Evolutionary conservation across 2,113 vertebrate genomes (phyloP), one percentile per base, ranked within the genome.

Genomic region (Ondatra zibethicus): DNA sequence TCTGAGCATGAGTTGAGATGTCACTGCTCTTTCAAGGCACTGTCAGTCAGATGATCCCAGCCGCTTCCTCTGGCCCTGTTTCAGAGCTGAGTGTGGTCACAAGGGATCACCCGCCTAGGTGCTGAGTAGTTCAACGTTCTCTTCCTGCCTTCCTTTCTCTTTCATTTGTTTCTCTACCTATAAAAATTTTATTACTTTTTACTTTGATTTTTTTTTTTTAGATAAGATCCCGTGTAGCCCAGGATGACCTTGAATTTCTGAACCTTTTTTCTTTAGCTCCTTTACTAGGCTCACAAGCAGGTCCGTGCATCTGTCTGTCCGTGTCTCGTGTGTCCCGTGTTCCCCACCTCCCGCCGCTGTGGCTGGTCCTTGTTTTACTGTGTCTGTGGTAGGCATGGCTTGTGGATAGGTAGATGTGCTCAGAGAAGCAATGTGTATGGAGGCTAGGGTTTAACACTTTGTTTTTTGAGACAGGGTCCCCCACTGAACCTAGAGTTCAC

Each of bases 1-100:
- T 89, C 89, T 91, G 94, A 96, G 77, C n/a, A 16, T 50, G 66
- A 96, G 61, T 25, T 12, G 31, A 50, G 84, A 66, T 75, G 95
- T 65, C 92, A 39, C 47, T 77, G 93, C 80, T 93, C 89, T 68
- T 94, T 68, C 82, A 33, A 33, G 89, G 42, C 55, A 36, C 78
- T n/a, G 0, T 39, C 78, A 1, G 61, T 39, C 78, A 2, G 61
- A 31, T 12, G 39, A 52, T 55, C 76, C 52, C 31, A 12, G 72
- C 39, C 36, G 80, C 85, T 58, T 66, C 81, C 65, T 85, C 47
- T 63, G 72, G 42, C 47, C 39, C 25, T 2, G 0, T 55, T 63
- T 92, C 65, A 36, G 39, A 78, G 75, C 2, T 0, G 45, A 61
- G 52, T 58, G 31, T 29, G 81, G 75, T 33, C 58, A 16, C 6